Evolutionary conservation across 2,113 vertebrate genomes (phyloP).

Genomic region (Addax nasomaculatus): DNA sequence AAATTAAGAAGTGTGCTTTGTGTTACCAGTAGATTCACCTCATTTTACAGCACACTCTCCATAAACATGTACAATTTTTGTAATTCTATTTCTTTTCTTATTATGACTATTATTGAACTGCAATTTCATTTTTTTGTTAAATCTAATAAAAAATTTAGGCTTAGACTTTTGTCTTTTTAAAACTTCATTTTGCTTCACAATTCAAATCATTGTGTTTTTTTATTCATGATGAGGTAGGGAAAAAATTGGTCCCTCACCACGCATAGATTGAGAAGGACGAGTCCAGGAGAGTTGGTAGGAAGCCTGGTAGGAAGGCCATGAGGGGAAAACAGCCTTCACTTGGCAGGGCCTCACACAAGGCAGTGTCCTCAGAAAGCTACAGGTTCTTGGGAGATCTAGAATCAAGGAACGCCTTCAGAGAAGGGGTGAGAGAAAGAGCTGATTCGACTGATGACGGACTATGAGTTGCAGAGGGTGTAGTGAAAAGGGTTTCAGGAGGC

Average conservation of each 20-base stretch:
- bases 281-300: neutral
- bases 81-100: neutral
- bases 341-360: neutral
- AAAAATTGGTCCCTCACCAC: neutral
- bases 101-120: neutral
- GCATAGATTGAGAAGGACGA: neutral
- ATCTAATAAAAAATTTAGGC: neutral
- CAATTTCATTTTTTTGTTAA: conserved; percentile 3
- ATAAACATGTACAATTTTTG: neutral
- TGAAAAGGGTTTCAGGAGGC: neutral
- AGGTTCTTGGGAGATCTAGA: neutral
- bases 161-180: neutral
- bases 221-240: neutral
- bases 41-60: neutral
- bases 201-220: neutral
- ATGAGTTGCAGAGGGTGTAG: neutral
- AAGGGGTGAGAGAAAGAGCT: neutral
- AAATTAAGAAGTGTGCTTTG: neutral
- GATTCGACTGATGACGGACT: neutral
- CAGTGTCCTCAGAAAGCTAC: neutral
- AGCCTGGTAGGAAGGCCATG: neutral
- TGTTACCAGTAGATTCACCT: neutral
- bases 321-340: neutral
- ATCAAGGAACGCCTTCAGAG: neutral
- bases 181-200: neutral